Evolutionary conservation across 2,113 vertebrate species (phyloP).

Genomic region (Ahaetulla prasina): DNA sequence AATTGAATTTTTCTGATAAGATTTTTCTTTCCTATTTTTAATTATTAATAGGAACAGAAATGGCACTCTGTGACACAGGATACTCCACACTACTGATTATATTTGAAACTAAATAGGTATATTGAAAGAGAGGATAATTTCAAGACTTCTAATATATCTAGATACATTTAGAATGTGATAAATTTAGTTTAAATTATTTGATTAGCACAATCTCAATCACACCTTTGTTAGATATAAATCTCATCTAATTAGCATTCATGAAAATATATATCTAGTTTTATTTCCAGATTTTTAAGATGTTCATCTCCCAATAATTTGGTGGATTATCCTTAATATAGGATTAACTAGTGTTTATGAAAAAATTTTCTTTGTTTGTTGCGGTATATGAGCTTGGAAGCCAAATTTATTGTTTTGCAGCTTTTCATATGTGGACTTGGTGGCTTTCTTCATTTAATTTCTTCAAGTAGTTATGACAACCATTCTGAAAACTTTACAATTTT

Average conservation of each 20-base stretch:
- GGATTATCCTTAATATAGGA: not conserved
- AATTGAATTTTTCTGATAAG: not conserved
- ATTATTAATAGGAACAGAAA: not conserved
- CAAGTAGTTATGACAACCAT: not conserved
- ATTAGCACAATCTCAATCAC: not conserved
- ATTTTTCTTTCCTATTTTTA: not conserved
- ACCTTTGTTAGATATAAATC: not conserved
- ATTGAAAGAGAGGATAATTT: not conserved
- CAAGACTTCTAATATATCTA: constrained; percentile 13
- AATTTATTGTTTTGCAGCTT: constrained; percentile 4
- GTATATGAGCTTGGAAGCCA: not conserved
- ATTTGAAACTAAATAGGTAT: not conserved
- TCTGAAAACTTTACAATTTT: not conserved
- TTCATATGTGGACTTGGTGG: not conserved
- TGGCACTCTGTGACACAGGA: not conserved
- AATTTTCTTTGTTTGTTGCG: constrained; percentile 1
- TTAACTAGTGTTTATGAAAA: not conserved
- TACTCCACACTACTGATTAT: not conserved
- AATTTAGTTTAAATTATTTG: not conserved
- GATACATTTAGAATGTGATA: constrained; percentile 10
- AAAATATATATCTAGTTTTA: constrained; percentile 15
- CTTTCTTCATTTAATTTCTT: not conserved
- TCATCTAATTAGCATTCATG: not conserved
- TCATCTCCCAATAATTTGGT: constrained; percentile 1
- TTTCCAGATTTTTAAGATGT: not conserved